Base-by-base conservation (phyloP, 2,888 invertebrate genomes). In the Cephus nigrinus region DNA sequence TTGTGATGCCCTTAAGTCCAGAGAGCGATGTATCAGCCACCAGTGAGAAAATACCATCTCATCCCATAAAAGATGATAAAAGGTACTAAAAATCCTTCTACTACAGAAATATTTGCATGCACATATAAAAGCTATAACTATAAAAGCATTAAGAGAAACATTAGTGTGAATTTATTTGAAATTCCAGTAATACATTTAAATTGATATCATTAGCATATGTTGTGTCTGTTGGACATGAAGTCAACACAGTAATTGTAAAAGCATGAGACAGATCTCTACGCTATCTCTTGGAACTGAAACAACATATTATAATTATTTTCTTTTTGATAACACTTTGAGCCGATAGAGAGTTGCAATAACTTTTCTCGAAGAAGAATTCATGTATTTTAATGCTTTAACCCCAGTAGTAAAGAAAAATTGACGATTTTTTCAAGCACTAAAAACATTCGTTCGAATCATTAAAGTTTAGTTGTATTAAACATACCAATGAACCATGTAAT, bases 11-110 rank as follows among this genome's bases (percentile, higher is more conserved):
- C 9, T 80, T 90, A 30, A 92, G 92, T 80, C 92, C 92, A 34
- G 92, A 92, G 75, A 92, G 92, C 81, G 92, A 92, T 78, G 90
- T 91, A 32, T 92, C 92, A 3, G 91, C 89, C 1, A 88, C 87
- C 12, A 90, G 90, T 76, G 91, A 91, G 69, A 91, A 91, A 80
- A 82, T 84, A 72, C 82, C 87, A 4, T 86, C 84, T 31, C 86
- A 84, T 78, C 80, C 82, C 12, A 79, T 84, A n/a, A 90, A 88
- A 80, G 90, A 91, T 76, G 91, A 91, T 34, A 91, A 87, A 83
- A 88, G 89, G 91, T 91, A 88, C 40, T 55, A 23, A 1, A 55
- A 55, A 23, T 55, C 5, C 40, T 55, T 23, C 0, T 55, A 5
- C 55, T 55, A 23, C 0, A 55, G 23, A 55, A 9, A 23, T 55